Evolutionary conservation across 2,113 vertebrate genomes (phyloP).

Genomic region (Tragelaphus imberbis): DNA sequence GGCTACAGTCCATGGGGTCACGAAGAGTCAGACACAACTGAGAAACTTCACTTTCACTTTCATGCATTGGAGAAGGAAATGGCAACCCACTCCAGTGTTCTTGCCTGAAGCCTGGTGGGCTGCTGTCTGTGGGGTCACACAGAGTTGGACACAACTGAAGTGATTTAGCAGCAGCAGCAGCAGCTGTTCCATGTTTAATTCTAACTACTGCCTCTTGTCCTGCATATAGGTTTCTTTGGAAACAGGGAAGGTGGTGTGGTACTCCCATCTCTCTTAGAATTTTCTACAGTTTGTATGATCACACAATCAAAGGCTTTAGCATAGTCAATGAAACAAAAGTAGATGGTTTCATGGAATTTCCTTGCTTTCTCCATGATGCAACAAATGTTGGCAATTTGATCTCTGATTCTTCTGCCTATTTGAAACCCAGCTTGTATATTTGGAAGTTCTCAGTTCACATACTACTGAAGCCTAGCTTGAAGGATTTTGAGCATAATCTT

Average conservation of each 20-base stretch:
- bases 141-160: neutral
- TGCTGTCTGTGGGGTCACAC: fast-evolving
- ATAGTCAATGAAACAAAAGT: neutral
- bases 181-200: neutral
- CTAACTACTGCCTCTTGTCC: neutral
- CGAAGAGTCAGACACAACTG: neutral
- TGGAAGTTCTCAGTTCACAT: neutral
- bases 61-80: neutral
- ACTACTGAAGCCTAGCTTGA: neutral
- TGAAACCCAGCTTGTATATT: neutral
- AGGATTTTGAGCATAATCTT: neutral
- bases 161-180: neutral
- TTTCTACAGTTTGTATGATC: neutral
- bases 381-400: neutral
- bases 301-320: neutral
- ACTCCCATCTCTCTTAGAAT: neutral
- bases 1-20: neutral
- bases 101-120: neutral
- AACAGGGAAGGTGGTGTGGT: neutral
- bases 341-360: neutral
- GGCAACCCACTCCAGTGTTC: too few species aligned
- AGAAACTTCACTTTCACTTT: neutral
- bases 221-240: neutral
- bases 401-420: neutral
- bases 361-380: neutral